A percentile compares a stretch with the other conserved stretches of the same genome.
Evolutionary conservation across 2,113 vertebrate genomes (phyloP).

Genomic region (Rallus limicola): DNA sequence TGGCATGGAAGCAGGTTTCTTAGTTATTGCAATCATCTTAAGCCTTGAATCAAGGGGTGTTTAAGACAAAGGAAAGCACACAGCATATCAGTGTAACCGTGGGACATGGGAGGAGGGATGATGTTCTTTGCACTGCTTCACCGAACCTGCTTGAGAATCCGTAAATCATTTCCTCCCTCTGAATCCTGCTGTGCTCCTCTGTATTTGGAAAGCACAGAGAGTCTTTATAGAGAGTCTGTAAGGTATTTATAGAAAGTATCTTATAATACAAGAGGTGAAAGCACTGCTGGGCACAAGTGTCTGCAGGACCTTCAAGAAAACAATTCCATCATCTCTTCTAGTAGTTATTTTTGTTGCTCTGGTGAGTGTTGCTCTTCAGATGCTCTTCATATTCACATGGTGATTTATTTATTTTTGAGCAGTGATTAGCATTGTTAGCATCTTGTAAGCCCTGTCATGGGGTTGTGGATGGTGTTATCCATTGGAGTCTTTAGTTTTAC

Average conservation of each 20-base stretch:
- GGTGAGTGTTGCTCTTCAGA: not conserved
- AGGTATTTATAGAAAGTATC: not conserved
- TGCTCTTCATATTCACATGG: not conserved
- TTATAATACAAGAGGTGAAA: not conserved
- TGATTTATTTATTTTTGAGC: not conserved
- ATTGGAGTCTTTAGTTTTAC: not conserved
- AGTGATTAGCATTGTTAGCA: not conserved
- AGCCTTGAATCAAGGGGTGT: not conserved
- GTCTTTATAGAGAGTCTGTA: not conserved
- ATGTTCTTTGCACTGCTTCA: not conserved
- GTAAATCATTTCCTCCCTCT: not conserved
- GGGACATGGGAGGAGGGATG: not conserved
- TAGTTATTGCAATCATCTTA: not conserved
- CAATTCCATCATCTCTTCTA: not conserved
- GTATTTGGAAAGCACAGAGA: not conserved
- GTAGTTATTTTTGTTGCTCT: not conserved
- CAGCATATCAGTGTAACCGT: not conserved
- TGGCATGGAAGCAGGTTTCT: not conserved
- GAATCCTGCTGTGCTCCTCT: not conserved
- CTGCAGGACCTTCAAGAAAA: not conserved
- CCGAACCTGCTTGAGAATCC: not conserved
- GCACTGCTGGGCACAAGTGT: not conserved
- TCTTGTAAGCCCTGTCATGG: not conserved
- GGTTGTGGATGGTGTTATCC: not conserved
- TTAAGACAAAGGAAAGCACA: not conserved